These are phyloP conservation scores for Ophonus ardosiacus DNA, from an alignment of 2,888 invertebrate genomes.

Conservation along the genomic window DNA sequence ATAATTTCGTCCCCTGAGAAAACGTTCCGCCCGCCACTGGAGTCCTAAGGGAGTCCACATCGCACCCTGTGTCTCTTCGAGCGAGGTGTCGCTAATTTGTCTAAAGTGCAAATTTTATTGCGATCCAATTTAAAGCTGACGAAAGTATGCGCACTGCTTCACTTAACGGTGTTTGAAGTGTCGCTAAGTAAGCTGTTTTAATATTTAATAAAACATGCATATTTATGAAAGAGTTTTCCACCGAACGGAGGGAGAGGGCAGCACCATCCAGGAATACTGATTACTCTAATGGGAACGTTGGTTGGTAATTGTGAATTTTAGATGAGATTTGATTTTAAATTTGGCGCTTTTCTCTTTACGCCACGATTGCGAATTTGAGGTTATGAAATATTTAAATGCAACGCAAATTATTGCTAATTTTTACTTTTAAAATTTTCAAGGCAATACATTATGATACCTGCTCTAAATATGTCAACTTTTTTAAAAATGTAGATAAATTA, in stretches of 20 bases:
- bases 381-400: constrained; percentile 11
- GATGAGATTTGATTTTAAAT: constrained; percentile 46
- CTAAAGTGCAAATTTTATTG: constrained; percentile 74
- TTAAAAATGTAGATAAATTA: neutral
- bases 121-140: constrained; percentile 70
- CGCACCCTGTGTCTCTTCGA: constrained; percentile 66
- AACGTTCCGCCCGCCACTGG: neutral
- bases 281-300: constrained; percentile 12
- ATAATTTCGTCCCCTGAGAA: neutral
- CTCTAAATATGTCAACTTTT: neutral
- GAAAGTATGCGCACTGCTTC: constrained; percentile 71
- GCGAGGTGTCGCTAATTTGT: constrained; percentile 73
- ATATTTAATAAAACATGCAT: constrained; percentile 74
- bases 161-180: constrained; percentile 74
- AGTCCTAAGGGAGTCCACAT: neutral
- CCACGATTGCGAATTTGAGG: constrained; percentile 11
- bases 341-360: constrained; percentile 29
- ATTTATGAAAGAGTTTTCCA: constrained; percentile 72
- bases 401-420: neutral
- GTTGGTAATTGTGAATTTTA: constrained; percentile 43
- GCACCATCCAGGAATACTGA: constrained; percentile 40
- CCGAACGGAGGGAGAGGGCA: neutral
- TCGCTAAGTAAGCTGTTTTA: constrained; percentile 72
- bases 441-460: neutral
- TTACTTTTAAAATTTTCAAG: constrained; percentile 6